Evolutionary conservation across 2,113 vertebrate genomes (phyloP).

Genomic region (Paracyprichromis sp.): DNA sequence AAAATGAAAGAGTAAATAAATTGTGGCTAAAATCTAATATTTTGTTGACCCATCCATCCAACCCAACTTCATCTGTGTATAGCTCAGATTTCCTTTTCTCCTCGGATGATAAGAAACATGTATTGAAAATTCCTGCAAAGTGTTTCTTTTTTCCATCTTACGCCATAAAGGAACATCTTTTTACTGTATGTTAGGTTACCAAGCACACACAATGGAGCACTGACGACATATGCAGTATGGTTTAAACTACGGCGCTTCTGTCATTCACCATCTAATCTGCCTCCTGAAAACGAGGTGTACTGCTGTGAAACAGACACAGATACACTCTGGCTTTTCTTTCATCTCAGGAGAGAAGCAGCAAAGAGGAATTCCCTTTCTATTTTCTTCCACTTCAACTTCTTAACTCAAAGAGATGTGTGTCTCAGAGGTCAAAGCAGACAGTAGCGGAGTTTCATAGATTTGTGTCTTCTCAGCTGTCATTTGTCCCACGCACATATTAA

Average conservation of each 20-base stretch:
- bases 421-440: background rate
- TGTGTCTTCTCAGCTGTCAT: background rate
- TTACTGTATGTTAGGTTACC: background rate
- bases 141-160: background rate
- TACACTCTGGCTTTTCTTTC: background rate
- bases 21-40: background rate
- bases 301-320: background rate
- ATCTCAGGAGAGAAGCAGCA: background rate
- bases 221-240: background rate
- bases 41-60: background rate
- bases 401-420: background rate
- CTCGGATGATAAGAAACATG: background rate
- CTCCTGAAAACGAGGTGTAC: background rate
- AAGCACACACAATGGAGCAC: background rate
- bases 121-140: background rate
- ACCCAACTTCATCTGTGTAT: background rate
- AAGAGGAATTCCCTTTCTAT: background rate
- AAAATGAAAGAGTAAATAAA: background rate
- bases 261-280: background rate
- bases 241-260: background rate
- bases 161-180: fast-evolving
- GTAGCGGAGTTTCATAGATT: background rate
- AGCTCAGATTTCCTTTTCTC: background rate
- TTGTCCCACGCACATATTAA: background rate
- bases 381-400: background rate